A percentile compares a stretch with the other conserved stretches of the same genome.
Evolutionary conservation across 2,113 vertebrate species (phyloP).

Genomic region (Bombycilla garrulus): DNA sequence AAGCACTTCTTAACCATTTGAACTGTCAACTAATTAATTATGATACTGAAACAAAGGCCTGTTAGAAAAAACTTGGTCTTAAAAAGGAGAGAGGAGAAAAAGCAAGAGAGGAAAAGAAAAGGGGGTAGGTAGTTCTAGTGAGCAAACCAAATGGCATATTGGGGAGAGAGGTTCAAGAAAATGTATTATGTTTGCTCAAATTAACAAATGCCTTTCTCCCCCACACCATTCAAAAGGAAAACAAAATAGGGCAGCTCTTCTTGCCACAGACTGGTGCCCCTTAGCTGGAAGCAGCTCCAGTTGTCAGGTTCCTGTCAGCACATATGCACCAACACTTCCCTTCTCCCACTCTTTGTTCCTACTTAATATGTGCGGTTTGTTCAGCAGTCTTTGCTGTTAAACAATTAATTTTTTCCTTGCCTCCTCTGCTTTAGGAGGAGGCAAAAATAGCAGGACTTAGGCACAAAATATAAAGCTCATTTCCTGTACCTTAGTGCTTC

Average conservation of each 20-base stretch:
- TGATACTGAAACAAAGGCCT: constrained; percentile 20
- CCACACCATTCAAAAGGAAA: neutral
- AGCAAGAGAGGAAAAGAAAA: neutral
- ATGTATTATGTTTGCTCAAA: constrained; percentile 21
- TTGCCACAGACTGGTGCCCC: constrained; percentile 26
- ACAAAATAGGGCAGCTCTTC: constrained; percentile 47
- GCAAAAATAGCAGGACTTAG: constrained; percentile 45
- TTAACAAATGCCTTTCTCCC: constrained; percentile 15
- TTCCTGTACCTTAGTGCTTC: constrained; percentile 61
- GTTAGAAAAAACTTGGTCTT: neutral
- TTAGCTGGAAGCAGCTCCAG: constrained; percentile 35
- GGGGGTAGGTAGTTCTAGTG: neutral
- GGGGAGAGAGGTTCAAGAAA: constrained; percentile 3
- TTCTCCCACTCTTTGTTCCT: constrained; percentile 52
- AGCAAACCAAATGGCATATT: neutral
- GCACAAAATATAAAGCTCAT: constrained; percentile 67
- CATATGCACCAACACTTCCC: neutral
- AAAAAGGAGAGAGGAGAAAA: neutral
- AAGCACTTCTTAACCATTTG: constrained; percentile 30
- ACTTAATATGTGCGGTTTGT: constrained; percentile 24
- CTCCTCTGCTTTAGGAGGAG: neutral
- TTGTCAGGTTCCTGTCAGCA: constrained; percentile 53
- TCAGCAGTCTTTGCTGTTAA: constrained; percentile 50
- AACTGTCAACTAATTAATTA: constrained; percentile 38
- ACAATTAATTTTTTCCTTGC: constrained; percentile 47